Evolutionary conservation across 1,140 invertebrate species (phyloP).

Genomic region (Heliconius hermathena): DNA sequence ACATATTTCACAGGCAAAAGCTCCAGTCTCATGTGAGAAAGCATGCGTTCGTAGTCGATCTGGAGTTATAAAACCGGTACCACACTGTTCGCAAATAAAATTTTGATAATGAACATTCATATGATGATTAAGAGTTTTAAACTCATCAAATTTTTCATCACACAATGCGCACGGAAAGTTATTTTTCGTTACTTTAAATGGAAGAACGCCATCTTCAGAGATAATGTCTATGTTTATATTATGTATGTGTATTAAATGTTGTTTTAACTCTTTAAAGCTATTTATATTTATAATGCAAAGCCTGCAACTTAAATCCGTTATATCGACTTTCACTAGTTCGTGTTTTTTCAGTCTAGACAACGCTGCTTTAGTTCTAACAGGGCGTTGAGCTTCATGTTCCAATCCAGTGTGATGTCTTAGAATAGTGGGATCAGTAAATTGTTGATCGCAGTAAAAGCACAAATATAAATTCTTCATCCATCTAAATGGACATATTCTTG

Average conservation of each 20-base stretch:
- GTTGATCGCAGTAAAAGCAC: constrained; percentile 66
- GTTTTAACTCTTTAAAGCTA: constrained; percentile 51
- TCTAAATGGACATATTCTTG: constrained; percentile 69
- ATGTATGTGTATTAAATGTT: constrained; percentile 58
- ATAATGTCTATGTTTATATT: constrained; percentile 56
- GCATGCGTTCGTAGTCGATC: constrained; percentile 68
- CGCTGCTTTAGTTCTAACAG: constrained; percentile 50
- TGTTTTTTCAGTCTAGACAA: constrained; percentile 63
- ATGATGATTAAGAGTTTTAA: constrained; percentile 74
- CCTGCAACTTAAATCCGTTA: constrained; percentile 62
- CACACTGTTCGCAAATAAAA: constrained; percentile 91
- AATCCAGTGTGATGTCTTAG: constrained; percentile 57
- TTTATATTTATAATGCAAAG: constrained; percentile 51
- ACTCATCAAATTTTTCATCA: constrained; percentile 69
- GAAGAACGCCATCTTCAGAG: constrained; percentile 58
- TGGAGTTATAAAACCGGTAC: constrained; percentile 84
- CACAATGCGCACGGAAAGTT: constrained; percentile 71
- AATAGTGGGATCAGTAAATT: constrained; percentile 56
- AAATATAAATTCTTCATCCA: constrained; percentile 72
- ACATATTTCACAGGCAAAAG: constrained; percentile 74
- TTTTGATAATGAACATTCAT: constrained; percentile 77
- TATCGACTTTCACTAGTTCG: constrained; percentile 69
- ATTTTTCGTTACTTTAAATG: constrained; percentile 63
- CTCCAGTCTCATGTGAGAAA: constrained; percentile 71
- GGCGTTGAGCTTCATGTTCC: constrained; percentile 47